Conservation (phyloP, 1,140 invertebrate genomes). For the Listronotus oregonensis region DNA sequence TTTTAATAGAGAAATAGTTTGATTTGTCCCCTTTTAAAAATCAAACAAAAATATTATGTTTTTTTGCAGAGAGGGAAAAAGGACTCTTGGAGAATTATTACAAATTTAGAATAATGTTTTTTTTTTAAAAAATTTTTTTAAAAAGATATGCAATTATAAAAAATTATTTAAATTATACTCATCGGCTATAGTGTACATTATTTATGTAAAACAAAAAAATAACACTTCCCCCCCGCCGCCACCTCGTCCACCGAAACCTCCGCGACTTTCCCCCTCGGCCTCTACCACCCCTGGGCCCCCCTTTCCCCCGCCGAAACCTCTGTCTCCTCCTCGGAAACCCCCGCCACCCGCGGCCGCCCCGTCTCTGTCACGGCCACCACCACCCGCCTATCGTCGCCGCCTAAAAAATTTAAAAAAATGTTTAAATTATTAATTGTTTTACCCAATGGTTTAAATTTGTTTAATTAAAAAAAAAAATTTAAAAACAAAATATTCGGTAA, state of each 20-base stretch:
- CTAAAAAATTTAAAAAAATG: constrained; percentile 12
- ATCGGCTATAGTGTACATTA: too few relatives aligned
- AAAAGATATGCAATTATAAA: too few relatives aligned
- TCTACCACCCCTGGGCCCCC: constrained; percentile 55
- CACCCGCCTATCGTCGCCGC: constrained; percentile 26
- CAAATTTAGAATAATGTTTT: too few relatives aligned
- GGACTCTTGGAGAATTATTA: too few relatives aligned
- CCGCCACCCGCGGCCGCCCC: constrained; percentile 55
- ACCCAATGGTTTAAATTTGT: too few relatives aligned
- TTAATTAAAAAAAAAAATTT: too few relatives aligned
- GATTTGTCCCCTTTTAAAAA: constrained; percentile 42
- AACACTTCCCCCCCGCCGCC: constrained; percentile 47
- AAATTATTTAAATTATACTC: too few relatives aligned
- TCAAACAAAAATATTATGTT: constrained; percentile 31
- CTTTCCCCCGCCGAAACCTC: constrained; percentile 55
- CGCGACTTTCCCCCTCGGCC: constrained; percentile 55
- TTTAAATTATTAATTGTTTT: too few relatives aligned
- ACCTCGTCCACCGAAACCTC: constrained; percentile 50
- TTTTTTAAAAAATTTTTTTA: too few relatives aligned
- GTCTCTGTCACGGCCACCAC: constrained; percentile 36
- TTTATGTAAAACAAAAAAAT: constrained; percentile 1
- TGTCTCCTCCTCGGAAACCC: constrained; percentile 47
- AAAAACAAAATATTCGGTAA: too few relatives aligned
- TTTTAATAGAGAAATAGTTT: constrained; percentile 44
- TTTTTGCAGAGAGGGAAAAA: constrained; percentile 31